Evolutionary conservation across 2,797 vertebrate species (phyloP).

Genomic region (Urocyon cinereoargenteus): DNA sequence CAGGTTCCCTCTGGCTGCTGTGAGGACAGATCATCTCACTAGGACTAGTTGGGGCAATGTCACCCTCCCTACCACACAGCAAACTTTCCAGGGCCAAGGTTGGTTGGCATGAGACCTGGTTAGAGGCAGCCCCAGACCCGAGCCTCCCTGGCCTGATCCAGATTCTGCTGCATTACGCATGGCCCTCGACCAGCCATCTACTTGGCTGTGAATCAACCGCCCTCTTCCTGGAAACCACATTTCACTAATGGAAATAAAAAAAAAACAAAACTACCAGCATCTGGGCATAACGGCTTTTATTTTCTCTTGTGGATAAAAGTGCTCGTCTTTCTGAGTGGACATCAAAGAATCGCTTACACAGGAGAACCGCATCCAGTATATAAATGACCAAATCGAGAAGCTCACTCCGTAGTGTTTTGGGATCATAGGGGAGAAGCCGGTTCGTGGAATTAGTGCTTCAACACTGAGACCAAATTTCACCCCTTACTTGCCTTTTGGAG

Average conservation of each 20-base stretch:
- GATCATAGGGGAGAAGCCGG: neutral
- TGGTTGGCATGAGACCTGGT: neutral
- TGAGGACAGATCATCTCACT: neutral
- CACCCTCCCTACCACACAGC: neutral
- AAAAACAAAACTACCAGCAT: neutral
- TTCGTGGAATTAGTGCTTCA: neutral
- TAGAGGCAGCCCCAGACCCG: neutral
- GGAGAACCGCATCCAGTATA: neutral
- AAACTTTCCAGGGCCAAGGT: neutral
- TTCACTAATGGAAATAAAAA: conserved; percentile 10
- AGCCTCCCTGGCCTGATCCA: neutral
- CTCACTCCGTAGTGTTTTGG: neutral
- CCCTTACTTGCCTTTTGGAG: neutral
- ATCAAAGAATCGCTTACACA: neutral
- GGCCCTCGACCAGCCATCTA: neutral
- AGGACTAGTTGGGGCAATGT: neutral
- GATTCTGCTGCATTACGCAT: rapidly evolving
- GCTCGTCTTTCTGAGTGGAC: neutral
- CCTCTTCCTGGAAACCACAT: neutral
- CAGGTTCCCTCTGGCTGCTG: neutral
- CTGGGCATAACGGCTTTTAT: neutral
- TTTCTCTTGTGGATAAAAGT: conserved; percentile 25
- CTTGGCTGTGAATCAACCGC: neutral
- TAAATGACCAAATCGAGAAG: neutral
- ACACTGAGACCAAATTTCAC: neutral